phyloP scores from a whole-genome alignment of 2,888 invertebrate species.

The Drosophila tanythrix region DNA sequence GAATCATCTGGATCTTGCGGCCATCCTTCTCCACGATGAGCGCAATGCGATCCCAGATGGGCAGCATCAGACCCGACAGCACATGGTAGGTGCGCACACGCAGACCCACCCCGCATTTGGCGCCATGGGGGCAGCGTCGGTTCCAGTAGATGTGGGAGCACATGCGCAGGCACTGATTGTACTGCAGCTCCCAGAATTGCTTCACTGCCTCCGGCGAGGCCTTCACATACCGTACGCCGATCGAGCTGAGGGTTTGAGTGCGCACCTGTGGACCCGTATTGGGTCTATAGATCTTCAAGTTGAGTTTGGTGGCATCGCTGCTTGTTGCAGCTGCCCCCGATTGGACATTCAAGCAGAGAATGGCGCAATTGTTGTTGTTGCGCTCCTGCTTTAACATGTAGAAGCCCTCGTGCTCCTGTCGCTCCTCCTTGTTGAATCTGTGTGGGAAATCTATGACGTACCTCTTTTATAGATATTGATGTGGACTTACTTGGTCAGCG shows the following conservation, averaged over 20 bases:
- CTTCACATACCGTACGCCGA: constrained; percentile 96
- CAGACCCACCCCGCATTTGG: constrained; percentile 96
- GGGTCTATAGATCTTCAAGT: constrained; percentile 90
- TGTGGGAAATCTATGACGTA: rapidly evolving
- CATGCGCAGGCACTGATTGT: constrained; percentile 91
- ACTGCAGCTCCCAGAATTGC: constrained; percentile 95
- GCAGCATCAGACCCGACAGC: constrained; percentile 96
- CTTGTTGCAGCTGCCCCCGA: constrained; percentile 47
- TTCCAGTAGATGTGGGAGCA: constrained; percentile 98
- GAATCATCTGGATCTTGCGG: constrained; percentile 98
- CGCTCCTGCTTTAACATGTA: constrained; percentile 94
- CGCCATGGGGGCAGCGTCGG: constrained; percentile 91
- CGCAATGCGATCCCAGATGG: constrained; percentile 98
- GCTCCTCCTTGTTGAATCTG: constrained; percentile 38
- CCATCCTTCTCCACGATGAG: constrained; percentile 91
- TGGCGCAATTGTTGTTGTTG: constrained; percentile 93
- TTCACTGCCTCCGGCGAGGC: constrained; percentile 91
- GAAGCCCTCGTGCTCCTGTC: constrained; percentile 92
- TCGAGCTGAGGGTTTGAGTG: constrained; percentile 93
- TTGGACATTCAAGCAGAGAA: constrained; percentile 86
- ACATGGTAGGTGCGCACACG: constrained; percentile 96
- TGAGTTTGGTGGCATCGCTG: constrained; percentile 87
- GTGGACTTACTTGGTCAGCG: constrained; percentile 89
- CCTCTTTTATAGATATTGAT: background rate
- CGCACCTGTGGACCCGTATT: constrained; percentile 95